These are phyloP conservation scores for Chloromyia formosa DNA, from an alignment of 2,888 invertebrate genomes.

Conservation along the genomic window DNA sequence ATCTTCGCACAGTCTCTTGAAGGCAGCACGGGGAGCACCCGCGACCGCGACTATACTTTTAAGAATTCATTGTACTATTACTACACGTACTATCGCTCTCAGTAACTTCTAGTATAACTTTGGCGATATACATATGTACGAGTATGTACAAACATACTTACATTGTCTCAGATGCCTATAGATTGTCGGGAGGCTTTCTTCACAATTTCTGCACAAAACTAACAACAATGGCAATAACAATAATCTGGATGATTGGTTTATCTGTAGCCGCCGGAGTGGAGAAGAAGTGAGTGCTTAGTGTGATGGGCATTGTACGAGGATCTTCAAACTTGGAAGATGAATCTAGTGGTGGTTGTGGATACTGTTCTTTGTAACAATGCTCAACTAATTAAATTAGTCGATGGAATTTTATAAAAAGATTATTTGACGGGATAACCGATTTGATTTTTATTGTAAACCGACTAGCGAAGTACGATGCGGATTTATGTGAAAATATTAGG, in stretches of 20 bases:
- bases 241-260: slow-evolving; percentile 30
- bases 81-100: slow-evolving; percentile 5
- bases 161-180: not conserved
- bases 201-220: not conserved
- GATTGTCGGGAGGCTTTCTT: not conserved
- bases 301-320: not conserved
- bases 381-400: not conserved
- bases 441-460: too few relatives aligned
- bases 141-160: too few relatives aligned
- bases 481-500: too few relatives aligned
- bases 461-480: too few relatives aligned
- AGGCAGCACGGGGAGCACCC: not conserved
- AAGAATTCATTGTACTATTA: slow-evolving; percentile 14
- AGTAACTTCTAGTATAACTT: too few relatives aligned
- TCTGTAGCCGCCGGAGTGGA: slow-evolving; percentile 1
- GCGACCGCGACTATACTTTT: not conserved
- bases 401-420: too few relatives aligned
- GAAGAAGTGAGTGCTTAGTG: not conserved
- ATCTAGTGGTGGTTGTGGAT: not conserved
- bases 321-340: slow-evolving; percentile 5
- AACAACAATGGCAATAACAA: slow-evolving; percentile 35
- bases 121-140: too few relatives aligned
- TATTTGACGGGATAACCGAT: too few relatives aligned
- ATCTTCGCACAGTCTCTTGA: not conserved
- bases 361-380: not conserved